A percentile compares a stretch with the other conserved stretches of the same genome.
Conservation (phyloP, 2,113 vertebrate genomes). For the Rousettus leschenaultii region DNA sequence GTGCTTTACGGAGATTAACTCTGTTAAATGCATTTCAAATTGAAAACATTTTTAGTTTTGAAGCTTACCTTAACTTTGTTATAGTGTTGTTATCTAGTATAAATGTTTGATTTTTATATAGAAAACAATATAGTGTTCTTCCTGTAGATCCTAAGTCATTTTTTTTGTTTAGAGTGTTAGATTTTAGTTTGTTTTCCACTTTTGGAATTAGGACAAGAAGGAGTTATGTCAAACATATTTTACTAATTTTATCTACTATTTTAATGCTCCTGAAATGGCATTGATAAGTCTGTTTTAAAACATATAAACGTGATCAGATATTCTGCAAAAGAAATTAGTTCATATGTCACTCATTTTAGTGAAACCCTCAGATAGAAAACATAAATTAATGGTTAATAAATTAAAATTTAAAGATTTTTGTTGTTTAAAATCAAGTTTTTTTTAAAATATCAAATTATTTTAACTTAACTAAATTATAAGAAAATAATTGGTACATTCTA, state of each 20-base stretch:
- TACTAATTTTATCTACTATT: constrained; percentile 2
- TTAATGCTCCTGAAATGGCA: neutral
- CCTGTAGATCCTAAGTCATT: neutral
- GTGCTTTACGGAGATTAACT: neutral
- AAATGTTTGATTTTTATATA: neutral
- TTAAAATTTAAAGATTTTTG: neutral
- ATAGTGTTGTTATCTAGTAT: neutral
- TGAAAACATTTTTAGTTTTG: neutral
- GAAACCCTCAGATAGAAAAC: neutral
- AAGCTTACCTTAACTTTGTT: neutral
- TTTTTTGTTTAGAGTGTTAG: neutral
- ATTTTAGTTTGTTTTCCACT: neutral
- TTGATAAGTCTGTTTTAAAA: neutral
- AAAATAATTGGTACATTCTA: neutral
- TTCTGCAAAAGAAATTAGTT: neutral
- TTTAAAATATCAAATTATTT: neutral
- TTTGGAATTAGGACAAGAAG: neutral
- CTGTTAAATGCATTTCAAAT: neutral
- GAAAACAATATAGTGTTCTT: neutral
- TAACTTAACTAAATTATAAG: neutral
- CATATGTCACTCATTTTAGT: neutral
- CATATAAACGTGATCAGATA: neutral
- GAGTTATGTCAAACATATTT: neutral
- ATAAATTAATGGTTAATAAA: neutral
- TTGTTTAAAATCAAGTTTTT: neutral